phyloP scores from a whole-genome alignment of 2,888 invertebrate genomes.

The Ornithoptera priamus region DNA sequence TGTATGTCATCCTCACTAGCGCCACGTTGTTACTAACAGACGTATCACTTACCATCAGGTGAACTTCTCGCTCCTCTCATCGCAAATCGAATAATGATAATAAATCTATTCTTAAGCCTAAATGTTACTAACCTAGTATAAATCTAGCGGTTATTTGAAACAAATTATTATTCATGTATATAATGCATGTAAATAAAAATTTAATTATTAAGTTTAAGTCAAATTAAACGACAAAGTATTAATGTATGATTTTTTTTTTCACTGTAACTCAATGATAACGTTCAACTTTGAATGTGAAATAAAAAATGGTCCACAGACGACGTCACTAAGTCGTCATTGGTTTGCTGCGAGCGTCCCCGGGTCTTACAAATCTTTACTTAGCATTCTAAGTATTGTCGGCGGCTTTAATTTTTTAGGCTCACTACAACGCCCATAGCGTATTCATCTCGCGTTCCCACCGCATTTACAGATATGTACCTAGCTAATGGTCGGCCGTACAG shows the following conservation, averaged over 20 bases:
- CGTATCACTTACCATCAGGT: too few species aligned
- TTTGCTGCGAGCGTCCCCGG: constrained; percentile 57
- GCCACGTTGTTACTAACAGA: too few species aligned
- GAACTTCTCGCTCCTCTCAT: too few species aligned
- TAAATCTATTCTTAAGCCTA: too few species aligned
- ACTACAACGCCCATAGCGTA: constrained; percentile 66
- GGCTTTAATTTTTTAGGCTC: constrained; percentile 71
- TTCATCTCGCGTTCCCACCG: constrained; percentile 71
- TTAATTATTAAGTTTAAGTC: too few species aligned
- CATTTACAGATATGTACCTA: constrained; percentile 65
- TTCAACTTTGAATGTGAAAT: constrained; percentile 55
- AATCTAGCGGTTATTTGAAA: too few species aligned
- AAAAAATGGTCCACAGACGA: constrained; percentile 53
- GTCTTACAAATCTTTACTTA: constrained; percentile 71
- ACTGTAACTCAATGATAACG: constrained; percentile 52
- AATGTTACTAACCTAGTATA: too few species aligned
- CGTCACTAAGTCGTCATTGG: constrained; percentile 58
- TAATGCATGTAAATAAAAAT: too few species aligned
- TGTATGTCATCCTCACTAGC: too few species aligned
- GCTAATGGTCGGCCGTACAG: constrained; percentile 62
- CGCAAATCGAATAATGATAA: too few species aligned
- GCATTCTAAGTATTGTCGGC: constrained; percentile 67
- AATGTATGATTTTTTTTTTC: constrained; percentile 25
- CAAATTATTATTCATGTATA: too few species aligned
- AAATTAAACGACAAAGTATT: too few species aligned